Evolutionary conservation across 2,797 vertebrate genomes (phyloP), one percentile per base, ranked within the genome.

Genomic region (Myotis myotis): DNA sequence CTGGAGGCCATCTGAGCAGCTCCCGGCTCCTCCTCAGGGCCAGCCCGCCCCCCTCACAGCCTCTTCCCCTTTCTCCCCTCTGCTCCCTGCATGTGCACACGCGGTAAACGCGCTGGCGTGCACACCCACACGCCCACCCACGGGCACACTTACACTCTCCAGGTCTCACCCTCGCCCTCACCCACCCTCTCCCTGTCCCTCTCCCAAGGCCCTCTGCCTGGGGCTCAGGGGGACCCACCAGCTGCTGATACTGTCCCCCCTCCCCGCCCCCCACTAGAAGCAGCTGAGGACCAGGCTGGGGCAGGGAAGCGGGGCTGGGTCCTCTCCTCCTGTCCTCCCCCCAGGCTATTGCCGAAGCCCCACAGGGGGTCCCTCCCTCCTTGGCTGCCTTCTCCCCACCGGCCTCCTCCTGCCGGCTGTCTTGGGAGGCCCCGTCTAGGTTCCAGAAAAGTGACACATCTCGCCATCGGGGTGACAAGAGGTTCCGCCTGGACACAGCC

Each of bases 61-160:
- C 75, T 7, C 33, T 17, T 74, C 13, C 13, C 20, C 20, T 38
- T 30, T 13, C 22, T 30, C 80, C 41, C 3, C 78, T 51, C 20
- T 28, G 71, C n/a, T 2, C 5, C 2, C 16, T 23, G 23, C 10
- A 17, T 47, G 44, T 47, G 44, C 44, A 44, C 41, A 44, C 23
- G 28, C 10, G 8, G 53, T 22, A 55, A 8, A 22, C 3, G 1
- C 30, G 5, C 5, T 3, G 0, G 23, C 23, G 9, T 5, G 17
- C 49, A 28, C 53, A 20, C 23, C 11, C 57, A 62, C 25, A 30
- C 6, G 44, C 28, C 28, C 60, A 60, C 25, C 28, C 60, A 1
- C 60, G 3, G 28, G 60, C 60, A 30, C 1, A 16, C 44, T 28
- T 15, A 19, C 15, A 1, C 41, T 13, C 17, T 8, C 20, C 17